Evolutionary conservation across 2,797 vertebrate genomes (phyloP), one percentile per base, ranked within the genome.

Genomic region (Bradypodion ventrale): DNA sequence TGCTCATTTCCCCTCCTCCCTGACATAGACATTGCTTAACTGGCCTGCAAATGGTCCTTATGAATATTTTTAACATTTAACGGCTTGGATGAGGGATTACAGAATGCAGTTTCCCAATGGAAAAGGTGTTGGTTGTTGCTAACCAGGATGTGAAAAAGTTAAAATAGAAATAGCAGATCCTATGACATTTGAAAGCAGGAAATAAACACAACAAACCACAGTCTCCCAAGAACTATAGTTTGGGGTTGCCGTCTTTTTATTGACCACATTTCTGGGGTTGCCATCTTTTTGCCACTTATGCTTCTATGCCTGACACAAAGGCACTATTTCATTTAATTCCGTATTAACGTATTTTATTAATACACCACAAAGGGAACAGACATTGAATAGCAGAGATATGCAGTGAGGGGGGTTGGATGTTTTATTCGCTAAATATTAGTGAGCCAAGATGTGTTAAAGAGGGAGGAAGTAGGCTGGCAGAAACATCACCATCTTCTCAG

Each of bases 111-210:
- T 63, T 76, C 73, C 82, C 82, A 56, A 42, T 75, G 63, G 82
- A 87, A 63, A 83, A 84, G 65, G 72, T 83, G 37, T 79, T 75
- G 63, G 68, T 59, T 78, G 77, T 83, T 83, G 72, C 83, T 87
- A 78, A 83, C 73, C 46, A 83, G 85, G 81, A 83, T 78, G 82
- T 68, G 77, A 79, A 66, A 49, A 69, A 81, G 65, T 85, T 70
- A 77, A 85, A 85, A 85, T 77, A 82, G 73, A 85, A 85, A 81
- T 23, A 46, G n/a, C 62, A 76, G 10, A 65, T 62, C 56, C 35
- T 76, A 35, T 81, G 42, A 46, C 9, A n/a, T 80, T 66, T 80
- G 70, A 2, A 59, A 75, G 49, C 40, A 82, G 56, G 56, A 62
- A 76, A 15, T 35, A 76, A 42, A 21, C 73, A 44, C n/a, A 66